Base-by-base conservation (phyloP, 2,113 vertebrate species). In the Prolemur simus region DNA sequence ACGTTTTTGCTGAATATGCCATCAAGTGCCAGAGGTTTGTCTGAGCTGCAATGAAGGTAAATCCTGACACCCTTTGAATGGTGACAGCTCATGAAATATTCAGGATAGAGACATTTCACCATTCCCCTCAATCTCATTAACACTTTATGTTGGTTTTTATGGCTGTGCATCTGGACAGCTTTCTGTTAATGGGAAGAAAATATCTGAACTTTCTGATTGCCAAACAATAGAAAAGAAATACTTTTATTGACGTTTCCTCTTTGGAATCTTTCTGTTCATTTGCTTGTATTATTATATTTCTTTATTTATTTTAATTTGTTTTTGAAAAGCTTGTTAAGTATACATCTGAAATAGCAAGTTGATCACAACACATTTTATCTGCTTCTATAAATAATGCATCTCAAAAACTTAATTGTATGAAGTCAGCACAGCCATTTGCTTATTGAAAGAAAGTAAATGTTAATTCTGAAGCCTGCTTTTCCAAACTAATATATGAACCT, bases 51-150 rank as follows among this genome's bases (percentile, higher is more conserved):
- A 37, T 2, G 8, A 68, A 54, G 60, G 21, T 89, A 89, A 96
- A 89, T 91, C 18, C 74, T 83, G 60, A 92, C 47, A 69, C 29
- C 34, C 11, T 95, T 25, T n/a, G 49, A 94, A 94, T 64, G 20
- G 42, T 83, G 93, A 95, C 60, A 95, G 45, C 34, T 92, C 45
- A 42, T 94, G 66, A 87, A 87, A 92, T 96, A 92, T 80, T 94
- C 69, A 84, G 74, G 11, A 83, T 58, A 2, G 4, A 87, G 42
- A 60, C 64, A 71, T 47, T 6, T 63, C 52, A 58, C 29, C 21
- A 82, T 8, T n/a, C 37, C 89, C 37, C 56, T 94, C 49, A 81
- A 45, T 81, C 76, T 91, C 64, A 58, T 76, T 92, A 94, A 66
- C 66, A 54, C 49, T 87, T 87, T 80, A 76, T 63, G 25, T 76